These are phyloP conservation scores for Manis pentadactyla DNA, from an alignment of 2,797 vertebrate genomes.

Conservation along the genomic window DNA sequence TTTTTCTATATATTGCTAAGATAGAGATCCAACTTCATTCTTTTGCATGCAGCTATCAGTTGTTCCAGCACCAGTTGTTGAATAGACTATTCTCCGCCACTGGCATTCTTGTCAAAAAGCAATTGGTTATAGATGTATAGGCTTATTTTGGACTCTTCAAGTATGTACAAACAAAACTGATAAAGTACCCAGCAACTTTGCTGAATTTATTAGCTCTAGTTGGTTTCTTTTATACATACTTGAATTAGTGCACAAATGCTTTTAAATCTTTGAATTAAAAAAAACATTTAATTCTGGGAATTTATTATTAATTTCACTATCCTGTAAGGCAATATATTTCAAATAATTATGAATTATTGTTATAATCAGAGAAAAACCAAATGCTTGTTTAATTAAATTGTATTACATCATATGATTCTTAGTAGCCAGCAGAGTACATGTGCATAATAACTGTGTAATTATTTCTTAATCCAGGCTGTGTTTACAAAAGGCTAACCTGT, in stretches of 20 bases:
- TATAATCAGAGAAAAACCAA: constrained; percentile 6
- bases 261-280: not conserved
- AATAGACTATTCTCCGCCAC: not conserved
- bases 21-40: not conserved
- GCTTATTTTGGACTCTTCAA: not conserved
- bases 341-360: not conserved
- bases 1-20: not conserved
- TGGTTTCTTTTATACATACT: not conserved
- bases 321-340: not conserved
- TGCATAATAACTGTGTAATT: not conserved
- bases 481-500: not conserved
- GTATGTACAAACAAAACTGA: not conserved
- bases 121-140: not conserved
- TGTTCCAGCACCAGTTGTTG: not conserved
- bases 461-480: not conserved
- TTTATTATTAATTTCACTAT: not conserved
- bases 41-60: not conserved
- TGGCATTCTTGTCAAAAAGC: not conserved
- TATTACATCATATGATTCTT: not conserved
- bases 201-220: not conserved
- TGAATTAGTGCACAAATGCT: not conserved
- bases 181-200: not conserved
- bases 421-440: not conserved
- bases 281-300: not conserved
- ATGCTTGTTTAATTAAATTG: not conserved